Evolutionary conservation across 2,113 vertebrate genomes (phyloP), one percentile per base, ranked within the genome.

Genomic region (Xiphophorus maculatus): DNA sequence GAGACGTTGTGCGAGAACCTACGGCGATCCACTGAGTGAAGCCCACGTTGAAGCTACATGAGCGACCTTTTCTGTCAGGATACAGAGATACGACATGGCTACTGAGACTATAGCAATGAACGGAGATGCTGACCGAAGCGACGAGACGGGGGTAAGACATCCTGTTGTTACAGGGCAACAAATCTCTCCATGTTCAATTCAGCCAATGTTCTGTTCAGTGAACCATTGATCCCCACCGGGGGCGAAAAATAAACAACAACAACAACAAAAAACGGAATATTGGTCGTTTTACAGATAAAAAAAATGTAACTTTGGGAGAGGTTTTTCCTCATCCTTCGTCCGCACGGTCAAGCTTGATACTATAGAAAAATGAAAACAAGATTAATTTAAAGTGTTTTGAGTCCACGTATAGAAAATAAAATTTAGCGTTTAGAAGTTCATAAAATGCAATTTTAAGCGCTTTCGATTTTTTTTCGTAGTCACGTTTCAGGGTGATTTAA

Each of bases 41-140:
- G 6, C 27, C 15, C 54, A 12, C 74, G 1, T 22, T 1, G 6
- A 2, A 54, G 60, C 66, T 22, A 13, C 61, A 62, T 1, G 40
- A 80, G 1, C 13, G 5, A 25, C n/a, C 8, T 19, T 1, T 17
- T 17, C 37, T 1, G 28, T 14, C 30, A 0, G 28, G 15, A 42
- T n/a, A n/a, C 27, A 12, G 8, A 35, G 0, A 62, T 15, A 68
- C 63, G 37, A 12, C 35, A 76, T 94, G 94, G 83, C 88, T 3
- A 63, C 85, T 17, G 94, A 92, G 30, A 44, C 63, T 63, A 48
- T 94, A 25, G 92, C 93, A 67, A 87, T 95, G 89, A 93, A 92
- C 84, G 91, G 92, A 13, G 85, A 71, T 71, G 80, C 79, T n/a
- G 89, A 82, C 65, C 63, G 69, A 63, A 65, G 71, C 60, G 76